Evolutionary conservation across 2,797 vertebrate genomes (phyloP), one percentile per base, ranked within the genome.

Genomic region (Clarias platycephalus): DNA sequence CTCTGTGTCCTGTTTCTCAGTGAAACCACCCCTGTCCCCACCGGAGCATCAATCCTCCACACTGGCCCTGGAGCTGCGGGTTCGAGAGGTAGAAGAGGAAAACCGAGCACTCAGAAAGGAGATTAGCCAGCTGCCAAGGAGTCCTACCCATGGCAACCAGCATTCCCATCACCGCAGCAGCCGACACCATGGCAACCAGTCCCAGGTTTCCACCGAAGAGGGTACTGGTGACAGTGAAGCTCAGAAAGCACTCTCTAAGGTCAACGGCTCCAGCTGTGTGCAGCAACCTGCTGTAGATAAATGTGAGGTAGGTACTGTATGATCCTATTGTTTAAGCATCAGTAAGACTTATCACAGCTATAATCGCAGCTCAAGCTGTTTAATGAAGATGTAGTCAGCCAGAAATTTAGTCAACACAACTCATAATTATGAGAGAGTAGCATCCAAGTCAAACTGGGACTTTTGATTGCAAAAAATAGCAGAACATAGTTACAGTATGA

Each of bases 231-330:
- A 99, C 92, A 97, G 95, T 0, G 97, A 99, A 90, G 97, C 93
- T 86, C 95, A 97, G 75, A 97, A 96, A 10, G 95, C 96, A 83
- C 95, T 94, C 0, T 94, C 89, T 3, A 92, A 94, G 0, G 93
- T 94, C 57, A 99, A 99, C 93, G 94, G 95, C 92, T 98, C 97
- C 0, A 96, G 98, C 91, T 99, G 98, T 3, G 94, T 96, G 66
- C 97, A 97, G 91, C 97, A 97, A 81, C 97, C 97, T 0, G 96
- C 91, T 0, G 98, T 99, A 93, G 97, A 99, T 88, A 99, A 99
- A 90, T 99, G 98, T 0, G 98, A 99, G 97, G 98, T 99, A 93
- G 91, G 94, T 76, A 44, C 8, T 9, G 8, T 44, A 22, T 63
- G 8, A 40, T 58, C 9, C 13, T 84, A 0, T 37, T 70, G 10